A percentile compares a stretch with the other conserved stretches of the same genome.
Evolutionary conservation across 1,140 invertebrate genomes (phyloP).

Genomic region (Platyscapa corneri): DNA sequence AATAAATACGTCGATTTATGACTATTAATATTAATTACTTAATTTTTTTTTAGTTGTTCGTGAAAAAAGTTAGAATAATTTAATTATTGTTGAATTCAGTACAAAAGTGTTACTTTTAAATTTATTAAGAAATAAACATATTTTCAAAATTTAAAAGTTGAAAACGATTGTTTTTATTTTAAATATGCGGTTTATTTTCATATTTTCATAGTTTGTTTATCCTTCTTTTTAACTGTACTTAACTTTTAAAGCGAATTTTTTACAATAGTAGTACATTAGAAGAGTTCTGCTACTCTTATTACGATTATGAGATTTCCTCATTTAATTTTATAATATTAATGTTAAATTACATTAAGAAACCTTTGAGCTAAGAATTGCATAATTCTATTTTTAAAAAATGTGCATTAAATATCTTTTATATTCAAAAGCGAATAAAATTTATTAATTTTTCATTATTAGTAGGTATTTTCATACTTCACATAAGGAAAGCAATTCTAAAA

Average conservation of each 20-base stretch:
- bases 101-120: no score
- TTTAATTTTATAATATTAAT: neutral
- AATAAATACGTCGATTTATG: no score
- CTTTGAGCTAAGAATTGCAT: neutral
- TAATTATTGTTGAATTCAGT: no score
- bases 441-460: neutral
- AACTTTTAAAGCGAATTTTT: neutral
- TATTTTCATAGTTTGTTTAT: no score
- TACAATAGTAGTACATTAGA: no score
- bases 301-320: neutral
- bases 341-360: neutral
- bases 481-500: no score
- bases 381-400: neutral
- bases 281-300: neutral
- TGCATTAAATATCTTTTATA: neutral
- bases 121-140: neutral
- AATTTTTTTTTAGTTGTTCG: no score
- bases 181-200: neutral
- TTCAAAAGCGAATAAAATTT: neutral
- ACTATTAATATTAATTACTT: no score
- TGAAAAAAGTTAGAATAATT: no score
- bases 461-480: no score
- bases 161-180: neutral
- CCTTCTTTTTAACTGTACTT: neutral
- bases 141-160: neutral